Conservation (phyloP, 2,113 vertebrate genomes). For the Taxidea taxus region DNA sequence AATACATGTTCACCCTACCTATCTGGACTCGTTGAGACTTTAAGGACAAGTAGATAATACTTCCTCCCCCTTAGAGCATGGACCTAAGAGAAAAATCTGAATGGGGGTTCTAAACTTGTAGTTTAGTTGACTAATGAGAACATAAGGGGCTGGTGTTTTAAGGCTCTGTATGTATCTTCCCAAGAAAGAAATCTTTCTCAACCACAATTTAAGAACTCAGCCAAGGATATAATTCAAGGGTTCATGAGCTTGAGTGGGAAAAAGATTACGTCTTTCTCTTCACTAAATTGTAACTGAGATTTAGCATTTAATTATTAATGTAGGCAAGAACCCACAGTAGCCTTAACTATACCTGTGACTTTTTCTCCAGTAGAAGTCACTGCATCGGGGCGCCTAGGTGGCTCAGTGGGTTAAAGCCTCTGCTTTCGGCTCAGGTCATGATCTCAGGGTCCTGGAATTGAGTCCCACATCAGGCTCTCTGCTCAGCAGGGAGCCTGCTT, state of each 20-base stretch:
- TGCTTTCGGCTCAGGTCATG: too few species aligned
- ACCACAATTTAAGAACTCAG: not conserved
- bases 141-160: not conserved
- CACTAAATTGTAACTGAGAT: not conserved
- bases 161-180: not conserved
- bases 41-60: not conserved
- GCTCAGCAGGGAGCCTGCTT: too few species aligned
- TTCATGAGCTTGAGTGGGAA: not conserved
- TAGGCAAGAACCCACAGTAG: not conserved
- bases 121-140: not conserved
- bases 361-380: not conserved
- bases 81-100: not conserved
- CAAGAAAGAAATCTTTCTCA: not conserved
- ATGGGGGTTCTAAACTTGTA: not conserved
- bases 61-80: not conserved
- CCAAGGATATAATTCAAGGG: not conserved
- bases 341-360: not conserved
- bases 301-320: not conserved
- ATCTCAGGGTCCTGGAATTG: too few species aligned
- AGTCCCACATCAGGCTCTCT: too few species aligned
- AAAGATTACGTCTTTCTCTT: not conserved
- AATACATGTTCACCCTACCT: not conserved
- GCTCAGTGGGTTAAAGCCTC: too few species aligned
- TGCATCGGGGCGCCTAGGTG: too few species aligned
- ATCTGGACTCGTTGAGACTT: not conserved